Evolutionary conservation across 30 jellyfish, hydroid and myxozoan species (phyloP).

Genomic region (Catostylus mosaicus): DNA sequence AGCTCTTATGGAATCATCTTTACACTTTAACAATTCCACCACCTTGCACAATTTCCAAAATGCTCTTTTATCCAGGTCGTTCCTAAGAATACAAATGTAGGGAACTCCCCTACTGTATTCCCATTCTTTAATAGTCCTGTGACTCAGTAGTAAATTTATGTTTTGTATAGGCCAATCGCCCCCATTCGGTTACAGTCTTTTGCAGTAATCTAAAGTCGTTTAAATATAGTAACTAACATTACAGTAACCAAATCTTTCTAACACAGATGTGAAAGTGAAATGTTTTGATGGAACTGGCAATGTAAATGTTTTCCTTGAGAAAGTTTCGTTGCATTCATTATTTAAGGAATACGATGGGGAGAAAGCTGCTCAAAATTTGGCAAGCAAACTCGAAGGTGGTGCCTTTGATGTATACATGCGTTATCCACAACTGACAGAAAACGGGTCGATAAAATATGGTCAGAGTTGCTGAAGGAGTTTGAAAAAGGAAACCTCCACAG

Average conservation of each 20-base stretch:
- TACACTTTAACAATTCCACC: too few species aligned
- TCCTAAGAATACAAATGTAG: too few species aligned
- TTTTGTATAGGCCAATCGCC: too few species aligned
- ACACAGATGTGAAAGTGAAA: conserved; percentile 17
- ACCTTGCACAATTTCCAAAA: too few species aligned
- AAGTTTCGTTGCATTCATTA: conserved; percentile 17
- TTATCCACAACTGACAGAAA: background rate
- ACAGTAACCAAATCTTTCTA: background rate
- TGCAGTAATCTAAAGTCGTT: too few species aligned
- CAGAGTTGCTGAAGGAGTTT: conserved; percentile 17
- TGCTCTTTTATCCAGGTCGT: too few species aligned
- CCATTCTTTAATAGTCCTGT: too few species aligned
- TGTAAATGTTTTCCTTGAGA: conserved; percentile 28
- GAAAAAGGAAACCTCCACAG: conserved; percentile 43
- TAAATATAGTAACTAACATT: conserved; percentile 18
- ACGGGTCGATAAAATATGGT: background rate
- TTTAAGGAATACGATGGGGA: conserved; percentile 36
- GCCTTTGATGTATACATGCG: conserved; percentile 36
- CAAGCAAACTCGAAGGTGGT: conserved; percentile 18
- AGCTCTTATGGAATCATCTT: too few species aligned
- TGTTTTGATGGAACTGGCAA: conserved; percentile 23
- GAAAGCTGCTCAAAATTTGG: conserved; percentile 45
- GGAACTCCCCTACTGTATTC: too few species aligned
- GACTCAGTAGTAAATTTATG: too few species aligned
- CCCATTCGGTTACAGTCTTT: too few species aligned